These are phyloP conservation scores for Apamea crenata DNA, from an alignment of 2,888 invertebrate genomes.

Conservation along the genomic window DNA sequence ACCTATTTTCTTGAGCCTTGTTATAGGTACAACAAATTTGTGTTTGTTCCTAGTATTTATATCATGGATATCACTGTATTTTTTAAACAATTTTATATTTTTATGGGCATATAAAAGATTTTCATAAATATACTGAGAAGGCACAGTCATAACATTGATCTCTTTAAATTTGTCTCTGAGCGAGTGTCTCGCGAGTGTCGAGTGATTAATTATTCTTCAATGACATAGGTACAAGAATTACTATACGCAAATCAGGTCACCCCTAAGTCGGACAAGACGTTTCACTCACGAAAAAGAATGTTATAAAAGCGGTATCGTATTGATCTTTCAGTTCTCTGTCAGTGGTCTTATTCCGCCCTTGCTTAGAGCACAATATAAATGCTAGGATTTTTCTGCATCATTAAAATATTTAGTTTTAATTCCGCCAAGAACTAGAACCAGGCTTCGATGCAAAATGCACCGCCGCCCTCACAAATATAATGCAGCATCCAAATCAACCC, in stretches of 20 bases:
- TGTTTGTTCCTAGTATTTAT: too few relatives aligned
- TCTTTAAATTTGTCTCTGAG: too few relatives aligned
- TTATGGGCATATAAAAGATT: too few relatives aligned
- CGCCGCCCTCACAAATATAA: background rate
- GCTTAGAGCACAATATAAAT: background rate
- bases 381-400: background rate
- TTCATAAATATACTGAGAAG: too few relatives aligned
- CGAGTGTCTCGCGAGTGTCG: too few relatives aligned
- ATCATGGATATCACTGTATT: too few relatives aligned
- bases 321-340: too few relatives aligned
- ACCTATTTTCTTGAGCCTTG: too few relatives aligned
- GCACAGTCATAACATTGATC: too few relatives aligned
- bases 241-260: background rate
- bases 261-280: background rate
- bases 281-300: background rate
- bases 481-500: background rate
- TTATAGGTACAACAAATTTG: too few relatives aligned
- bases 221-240: background rate
- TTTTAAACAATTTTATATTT: too few relatives aligned
- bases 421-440: background rate
- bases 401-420: background rate
- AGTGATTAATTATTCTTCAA: background rate
- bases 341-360: background rate
- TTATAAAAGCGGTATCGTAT: too few relatives aligned
- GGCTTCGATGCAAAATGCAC: background rate